A percentile compares a stretch with the other conserved stretches of the same genome.
phyloP scores from a whole-genome alignment of 2,888 invertebrate species.

The Agrilus cyanescens region DNA sequence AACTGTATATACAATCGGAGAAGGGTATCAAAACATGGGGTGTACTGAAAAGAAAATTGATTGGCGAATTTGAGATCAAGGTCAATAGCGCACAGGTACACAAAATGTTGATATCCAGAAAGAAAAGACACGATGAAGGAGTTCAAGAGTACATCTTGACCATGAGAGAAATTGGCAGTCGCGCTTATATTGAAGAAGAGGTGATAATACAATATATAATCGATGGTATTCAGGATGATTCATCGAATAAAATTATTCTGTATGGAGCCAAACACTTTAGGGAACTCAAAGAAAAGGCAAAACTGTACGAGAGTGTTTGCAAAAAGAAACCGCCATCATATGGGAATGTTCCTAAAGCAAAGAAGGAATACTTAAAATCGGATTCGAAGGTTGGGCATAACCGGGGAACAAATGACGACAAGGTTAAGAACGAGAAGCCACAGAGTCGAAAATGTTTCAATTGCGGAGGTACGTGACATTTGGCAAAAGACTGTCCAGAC shows the following conservation, averaged over 20 bases:
- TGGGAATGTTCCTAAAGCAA: too few relatives aligned
- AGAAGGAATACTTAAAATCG: too few relatives aligned
- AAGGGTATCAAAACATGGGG: conserved; percentile 16
- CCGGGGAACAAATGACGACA: too few relatives aligned
- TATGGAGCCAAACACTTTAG: conserved; percentile 15
- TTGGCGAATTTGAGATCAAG: conserved; percentile 17
- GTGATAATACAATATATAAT: conserved; percentile 29
- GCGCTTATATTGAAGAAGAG: conserved; percentile 24
- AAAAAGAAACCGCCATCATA: not conserved
- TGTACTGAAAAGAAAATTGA: conserved; percentile 14
- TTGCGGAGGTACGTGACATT: conserved; percentile 10
- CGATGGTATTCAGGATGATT: conserved; percentile 25
- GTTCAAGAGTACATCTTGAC: conserved; percentile 27
- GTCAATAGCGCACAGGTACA: conserved; percentile 15
- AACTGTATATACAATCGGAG: conserved; percentile 19
- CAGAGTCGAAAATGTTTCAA: conserved; percentile 9
- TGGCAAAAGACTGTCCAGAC: conserved; percentile 8
- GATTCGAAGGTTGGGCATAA: too few relatives aligned
- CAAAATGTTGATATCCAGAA: conserved; percentile 17
- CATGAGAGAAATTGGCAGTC: conserved; percentile 29
- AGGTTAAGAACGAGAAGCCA: too few relatives aligned
- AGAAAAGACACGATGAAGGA: conserved; percentile 24
- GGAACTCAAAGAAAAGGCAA: conserved; percentile 15
- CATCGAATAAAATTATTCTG: conserved; percentile 15
- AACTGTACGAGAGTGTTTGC: conserved; percentile 14